Evolutionary conservation across 1,140 invertebrate genomes (phyloP), one percentile per base, ranked within the genome.

Genomic region (Monomorium pharaonis): DNA sequence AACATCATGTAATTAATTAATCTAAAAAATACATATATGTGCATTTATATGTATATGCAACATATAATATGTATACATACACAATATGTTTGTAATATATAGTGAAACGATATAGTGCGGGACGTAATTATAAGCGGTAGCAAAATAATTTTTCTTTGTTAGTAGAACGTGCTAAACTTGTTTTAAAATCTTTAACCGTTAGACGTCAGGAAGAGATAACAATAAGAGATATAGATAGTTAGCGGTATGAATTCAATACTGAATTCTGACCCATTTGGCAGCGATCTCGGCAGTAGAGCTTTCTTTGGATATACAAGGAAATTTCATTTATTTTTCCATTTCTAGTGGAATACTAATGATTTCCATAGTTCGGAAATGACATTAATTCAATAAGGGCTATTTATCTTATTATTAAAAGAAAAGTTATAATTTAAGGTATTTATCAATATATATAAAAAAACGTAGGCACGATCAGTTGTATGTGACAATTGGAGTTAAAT

Each of bases 261-360:
- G 74, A 92, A 89, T 88, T 90, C 88, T 92, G 92, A 92, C 90
- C 90, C 37, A 89, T 94, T 94, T 94, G 93, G 94, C 93, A 94
- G 51, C 63, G 92, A 92, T 94, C 92, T 93, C 92, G 87, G 90
- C 88, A 87, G 88, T 85, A 85, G 80, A 90, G 90, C 88, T 92
- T 90, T 91, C 84, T 76, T 86, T 67, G 87, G 81, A 88, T 91
- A 87, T 49, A 75, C 58, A 77, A 63, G 65, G 33, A 44, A 7
- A 87, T 86, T 77, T 84, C 62, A 77, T 81, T 83, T 78, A 78
- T 78, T 47, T 83, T 74, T 54, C 12, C 56, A 76, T 84, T 56
- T 14, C 56, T 16, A 18, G 7, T 16, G 51, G n/a, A 72, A 72
- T 30, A n/a, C 42, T 56, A 58, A 9, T 37, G 14, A 62, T 12